phyloP scores from a whole-genome alignment of 2,113 vertebrate species.

The Colinus virginianus region DNA sequence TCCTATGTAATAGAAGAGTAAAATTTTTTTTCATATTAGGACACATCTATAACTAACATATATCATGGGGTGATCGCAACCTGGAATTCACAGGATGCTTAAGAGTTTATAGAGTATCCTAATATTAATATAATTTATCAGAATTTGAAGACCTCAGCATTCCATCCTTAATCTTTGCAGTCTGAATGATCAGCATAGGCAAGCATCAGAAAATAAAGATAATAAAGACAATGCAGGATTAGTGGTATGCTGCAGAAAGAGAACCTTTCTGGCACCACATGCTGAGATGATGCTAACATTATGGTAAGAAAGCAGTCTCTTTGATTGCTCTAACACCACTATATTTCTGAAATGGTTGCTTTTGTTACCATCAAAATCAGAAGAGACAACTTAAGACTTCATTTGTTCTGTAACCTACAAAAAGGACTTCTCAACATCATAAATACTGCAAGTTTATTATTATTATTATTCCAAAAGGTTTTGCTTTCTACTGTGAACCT shows the following conservation, averaged over 20 bases:
- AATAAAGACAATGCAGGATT: conserved; percentile 57
- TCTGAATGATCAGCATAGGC: conserved; percentile 18
- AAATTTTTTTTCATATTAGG: conserved; percentile 24
- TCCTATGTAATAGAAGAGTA: background rate
- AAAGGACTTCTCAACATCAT: conserved; percentile 28
- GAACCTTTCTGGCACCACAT: conserved; percentile 63
- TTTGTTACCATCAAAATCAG: conserved; percentile 70
- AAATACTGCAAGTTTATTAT: background rate
- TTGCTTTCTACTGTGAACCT: background rate
- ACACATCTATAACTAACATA: background rate
- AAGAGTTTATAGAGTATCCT: background rate
- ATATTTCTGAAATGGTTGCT: conserved; percentile 69
- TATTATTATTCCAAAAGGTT: conserved; percentile 13
- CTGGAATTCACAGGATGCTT: background rate
- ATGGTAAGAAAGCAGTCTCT: conserved; percentile 64
- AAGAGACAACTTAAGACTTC: conserved; percentile 63
- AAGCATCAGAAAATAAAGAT: conserved; percentile 58
- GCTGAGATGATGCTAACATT: conserved; percentile 73
- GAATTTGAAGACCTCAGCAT: background rate
- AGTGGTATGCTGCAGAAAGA: conserved; percentile 48
- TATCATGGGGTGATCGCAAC: background rate
- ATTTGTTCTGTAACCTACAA: conserved; percentile 50
- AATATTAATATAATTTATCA: conserved; percentile 36
- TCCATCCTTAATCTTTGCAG: conserved; percentile 7
- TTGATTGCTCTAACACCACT: conserved; percentile 73